Base-by-base conservation (phyloP, 2,888 invertebrate genomes). In the Shargacucullia verbasci region DNA sequence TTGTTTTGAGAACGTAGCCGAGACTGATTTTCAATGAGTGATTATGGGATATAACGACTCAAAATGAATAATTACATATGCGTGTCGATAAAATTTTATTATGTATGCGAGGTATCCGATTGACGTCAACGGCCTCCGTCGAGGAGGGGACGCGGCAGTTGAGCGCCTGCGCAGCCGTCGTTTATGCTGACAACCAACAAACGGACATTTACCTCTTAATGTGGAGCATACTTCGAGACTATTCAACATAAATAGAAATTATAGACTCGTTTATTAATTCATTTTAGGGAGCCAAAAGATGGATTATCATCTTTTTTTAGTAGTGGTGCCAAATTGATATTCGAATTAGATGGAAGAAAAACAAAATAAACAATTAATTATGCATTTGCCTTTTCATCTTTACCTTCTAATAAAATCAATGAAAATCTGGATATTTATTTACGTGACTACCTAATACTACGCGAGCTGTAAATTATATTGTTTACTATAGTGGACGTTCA, bases 1-100 rank as follows among this genome's bases (percentile, higher is more conserved):
- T 75, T 84, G 81, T 82, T 83, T 73, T 83, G 83, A 79, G 81
- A 84, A 71, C 59, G 48, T 41, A 49, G 41, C 65, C 44, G 50
- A 41, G 43, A 57, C 39, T 61, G 64, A 43, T 76, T 70, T 76
- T 70, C 73, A 78, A 66, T 65, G 69, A 70, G 65, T 57, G 56
- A 56, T 61, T 65, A 49, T 54, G 31, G 55, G 47, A 69, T 78
- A 75, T 72, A 65, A 35, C 49, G 45, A 57, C 50, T 64, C 52
- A 55, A 67, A 70, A 65, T 77, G 54, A 70, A 76, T 78, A 76
- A 77, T 79, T 73, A 80, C 61, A 61, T 65, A 73, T 72, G 66
- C 75, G 70, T 70, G 62, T 74, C 63, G 67, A 69, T 69, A 76
- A 62, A 55, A 66, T 65, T 78, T 72, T 70, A 75, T 73, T 78